phyloP scores from a whole-genome alignment of 2,888 invertebrate species.

The Diloba caeruleocephala region DNA sequence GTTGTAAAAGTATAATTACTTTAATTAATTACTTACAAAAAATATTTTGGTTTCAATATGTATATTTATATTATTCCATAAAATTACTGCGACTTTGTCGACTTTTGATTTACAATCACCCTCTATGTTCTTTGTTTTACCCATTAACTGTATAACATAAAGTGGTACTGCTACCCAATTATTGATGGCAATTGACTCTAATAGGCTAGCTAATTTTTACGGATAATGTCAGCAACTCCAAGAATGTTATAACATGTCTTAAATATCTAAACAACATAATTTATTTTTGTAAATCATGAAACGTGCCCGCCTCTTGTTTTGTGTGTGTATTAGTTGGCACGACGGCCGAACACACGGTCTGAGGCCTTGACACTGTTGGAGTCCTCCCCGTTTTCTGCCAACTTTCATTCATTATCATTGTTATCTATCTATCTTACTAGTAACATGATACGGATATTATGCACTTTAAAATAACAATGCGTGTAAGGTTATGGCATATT shows the following conservation, averaged over 20 bases:
- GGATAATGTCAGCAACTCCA: background rate
- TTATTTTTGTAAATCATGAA: constrained; percentile 38
- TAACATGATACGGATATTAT: constrained; percentile 40
- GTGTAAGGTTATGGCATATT: background rate
- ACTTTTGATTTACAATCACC: too few species aligned
- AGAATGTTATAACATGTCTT: constrained; percentile 24
- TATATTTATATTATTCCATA: too few species aligned
- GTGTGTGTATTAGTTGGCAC: constrained; percentile 66
- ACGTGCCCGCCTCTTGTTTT: constrained; percentile 40
- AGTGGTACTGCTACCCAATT: too few species aligned
- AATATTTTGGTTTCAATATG: too few species aligned
- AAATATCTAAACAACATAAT: constrained; percentile 20
- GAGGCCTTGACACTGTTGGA: constrained; percentile 78
- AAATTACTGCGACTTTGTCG: too few species aligned
- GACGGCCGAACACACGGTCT: constrained; percentile 55
- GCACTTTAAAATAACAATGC: constrained; percentile 7
- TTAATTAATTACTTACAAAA: too few species aligned
- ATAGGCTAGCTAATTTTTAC: background rate
- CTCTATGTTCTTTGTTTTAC: too few species aligned
- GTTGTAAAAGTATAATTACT: background rate
- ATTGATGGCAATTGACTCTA: background rate
- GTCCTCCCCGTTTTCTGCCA: constrained; percentile 71
- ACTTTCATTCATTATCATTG: constrained; percentile 79
- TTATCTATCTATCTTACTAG: too few species aligned
- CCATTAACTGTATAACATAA: too few species aligned